phyloP scores from a whole-genome alignment of 2,797 vertebrate species.

The Phoeniculus purpureus region DNA sequence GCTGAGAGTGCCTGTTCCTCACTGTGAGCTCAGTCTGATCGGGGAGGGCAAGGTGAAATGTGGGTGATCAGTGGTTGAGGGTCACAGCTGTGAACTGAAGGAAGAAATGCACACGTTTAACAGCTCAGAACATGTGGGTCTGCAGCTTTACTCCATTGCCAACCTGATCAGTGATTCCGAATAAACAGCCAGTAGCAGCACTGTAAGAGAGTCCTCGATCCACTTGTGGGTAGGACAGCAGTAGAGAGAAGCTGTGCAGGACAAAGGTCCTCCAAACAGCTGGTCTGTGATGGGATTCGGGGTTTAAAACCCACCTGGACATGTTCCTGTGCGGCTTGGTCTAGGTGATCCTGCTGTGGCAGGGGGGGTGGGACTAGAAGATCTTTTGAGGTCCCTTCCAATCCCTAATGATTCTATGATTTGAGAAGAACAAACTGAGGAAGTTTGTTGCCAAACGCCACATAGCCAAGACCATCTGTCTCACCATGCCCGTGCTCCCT shows the following conservation, averaged over 20 bases:
- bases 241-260: not conserved
- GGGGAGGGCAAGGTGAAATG: not conserved
- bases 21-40: not conserved
- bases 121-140: not conserved
- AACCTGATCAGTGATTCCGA: not conserved
- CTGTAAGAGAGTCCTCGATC: not conserved
- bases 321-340: too few relatives aligned
- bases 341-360: too few relatives aligned
- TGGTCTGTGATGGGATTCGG: not conserved
- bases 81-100: not conserved
- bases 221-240: fast-evolving
- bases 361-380: too few relatives aligned
- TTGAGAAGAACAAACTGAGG: not conserved
- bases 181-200: slow-evolving; percentile 44
- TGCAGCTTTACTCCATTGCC: slow-evolving; percentile 13
- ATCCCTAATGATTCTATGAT: too few relatives aligned
- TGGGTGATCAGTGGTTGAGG: not conserved
- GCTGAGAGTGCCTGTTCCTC: not conserved
- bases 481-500: not conserved
- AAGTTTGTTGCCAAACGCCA: not conserved
- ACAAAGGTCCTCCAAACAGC: not conserved
- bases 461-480: not conserved
- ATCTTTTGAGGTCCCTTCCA: too few relatives aligned
- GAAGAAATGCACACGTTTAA: not conserved
- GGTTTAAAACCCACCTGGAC: too few relatives aligned